These are phyloP conservation scores for Patiria miniata DNA, from an alignment of 35 echinoderm and acorn worm species.

Conservation along the genomic window DNA sequence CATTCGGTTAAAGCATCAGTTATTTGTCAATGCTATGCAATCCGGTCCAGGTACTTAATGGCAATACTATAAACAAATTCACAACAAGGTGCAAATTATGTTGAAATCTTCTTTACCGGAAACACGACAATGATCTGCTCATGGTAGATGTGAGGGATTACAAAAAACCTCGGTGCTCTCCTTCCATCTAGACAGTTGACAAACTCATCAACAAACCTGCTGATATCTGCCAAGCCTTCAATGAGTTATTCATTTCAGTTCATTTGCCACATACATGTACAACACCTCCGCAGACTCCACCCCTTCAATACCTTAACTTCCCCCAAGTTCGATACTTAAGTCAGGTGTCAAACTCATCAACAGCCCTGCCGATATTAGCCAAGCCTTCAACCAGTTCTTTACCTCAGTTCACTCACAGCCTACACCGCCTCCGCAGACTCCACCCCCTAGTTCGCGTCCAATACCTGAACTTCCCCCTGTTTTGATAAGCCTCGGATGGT, in stretches of 20 bases:
- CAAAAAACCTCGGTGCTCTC: neutral
- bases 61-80: neutral
- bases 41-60: neutral
- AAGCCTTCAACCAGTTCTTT: conserved; percentile 3
- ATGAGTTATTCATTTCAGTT: too few relatives aligned
- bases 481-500: too few relatives aligned
- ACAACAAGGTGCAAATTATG: neutral
- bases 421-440: too few relatives aligned
- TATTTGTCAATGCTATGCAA: neutral
- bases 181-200: neutral
- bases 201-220: neutral
- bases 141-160: neutral
- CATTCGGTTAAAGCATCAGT: neutral
- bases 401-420: neutral
- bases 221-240: too few relatives aligned
- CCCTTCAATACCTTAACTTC: too few relatives aligned
- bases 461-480: too few relatives aligned
- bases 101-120: neutral
- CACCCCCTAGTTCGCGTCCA: too few relatives aligned
- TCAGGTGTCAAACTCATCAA: too few relatives aligned
- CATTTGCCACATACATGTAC: too few relatives aligned
- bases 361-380: neutral
- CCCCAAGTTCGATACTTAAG: too few relatives aligned
- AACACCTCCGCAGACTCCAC: too few relatives aligned
- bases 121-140: neutral